Evolutionary conservation across 1,140 invertebrate genomes (phyloP).

Genomic region (Neotoxoptera formosana): DNA sequence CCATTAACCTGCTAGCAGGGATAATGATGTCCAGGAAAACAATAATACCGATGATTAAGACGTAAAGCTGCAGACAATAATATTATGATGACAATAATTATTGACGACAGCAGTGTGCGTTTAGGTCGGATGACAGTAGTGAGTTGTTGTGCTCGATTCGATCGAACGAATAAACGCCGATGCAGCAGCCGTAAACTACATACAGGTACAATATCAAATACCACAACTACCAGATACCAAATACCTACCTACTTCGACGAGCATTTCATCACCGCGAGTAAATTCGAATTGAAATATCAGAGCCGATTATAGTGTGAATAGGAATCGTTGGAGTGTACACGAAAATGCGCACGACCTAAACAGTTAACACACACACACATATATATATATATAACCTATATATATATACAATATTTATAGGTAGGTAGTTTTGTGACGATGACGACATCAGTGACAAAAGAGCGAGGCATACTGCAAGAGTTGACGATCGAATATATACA

Average conservation of each 20-base stretch:
- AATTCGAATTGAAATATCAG: neutral
- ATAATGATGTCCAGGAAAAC: neutral
- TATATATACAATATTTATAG: neutral
- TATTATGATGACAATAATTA: no score
- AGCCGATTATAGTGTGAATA: neutral
- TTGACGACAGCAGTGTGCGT: neutral
- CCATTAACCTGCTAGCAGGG: neutral
- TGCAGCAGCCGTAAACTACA: neutral
- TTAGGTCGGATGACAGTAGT: neutral
- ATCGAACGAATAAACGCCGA: neutral
- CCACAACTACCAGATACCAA: no score
- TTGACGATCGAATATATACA: neutral
- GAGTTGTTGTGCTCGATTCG: neutral
- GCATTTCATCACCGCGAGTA: neutral
- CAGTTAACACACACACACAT: neutral
- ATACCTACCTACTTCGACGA: neutral
- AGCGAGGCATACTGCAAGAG: neutral
- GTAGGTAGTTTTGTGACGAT: neutral
- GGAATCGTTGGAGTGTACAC: neutral
- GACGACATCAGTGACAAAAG: neutral
- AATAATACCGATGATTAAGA: neutral
- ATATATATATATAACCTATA: no score
- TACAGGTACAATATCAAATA: neutral
- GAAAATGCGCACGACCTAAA: neutral
- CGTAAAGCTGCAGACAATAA: no score